Base-by-base conservation (phyloP, 1,140 invertebrate species). In the Drosophila parabipectinata region DNA sequence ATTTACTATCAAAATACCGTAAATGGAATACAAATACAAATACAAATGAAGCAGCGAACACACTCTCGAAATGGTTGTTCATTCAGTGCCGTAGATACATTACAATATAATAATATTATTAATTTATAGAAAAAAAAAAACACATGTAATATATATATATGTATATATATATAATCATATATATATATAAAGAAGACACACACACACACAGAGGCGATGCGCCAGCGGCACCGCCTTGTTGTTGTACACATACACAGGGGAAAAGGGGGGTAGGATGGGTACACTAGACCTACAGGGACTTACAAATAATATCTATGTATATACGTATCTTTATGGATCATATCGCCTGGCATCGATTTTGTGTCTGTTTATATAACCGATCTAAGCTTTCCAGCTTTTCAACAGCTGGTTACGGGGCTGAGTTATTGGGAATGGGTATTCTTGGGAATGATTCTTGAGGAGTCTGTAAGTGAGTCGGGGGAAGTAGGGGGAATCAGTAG, bases 401-500 rank as follows among this genome's bases (percentile, higher is more conserved):
- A 21, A 21, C 21, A 21, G 21, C 21, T 21, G 21, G 21, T 21
- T 21, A 21, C 21, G 18, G 34, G 44, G 34, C 7, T 4, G 8
- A 8, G 8, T 34, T 39, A 51, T 18, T 34, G 47, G 68, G 55
- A 24, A 45, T 45, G 41, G 41, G 44, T 47, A 10, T 45, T 18
- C 14, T 41, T 14, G 39, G 39, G n/a, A 41, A 41, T 15, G 41
- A 14, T 34, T 34, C 2, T 9, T 34, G 32, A 3, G 32, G 32
- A 41, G 5, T 3, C 34, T 18, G 18, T 18, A 18, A 37, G 28
- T 41, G 30, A 32, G 3, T 45, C n/a, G 26, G 8, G 0, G 26
- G 26, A 6, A 28, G 26, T 4, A 15, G 15, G 0, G 6, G 26
- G n/a, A 10, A 71, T 93, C 87, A 94, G 76, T 94, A 95, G 48